Percentiles rank a stretch among this genome's conserved stretches.
Evolutionary conservation across 53 echinoderm and acorn worm genomes (phyloP).

Genomic region (Holothuria scabra): DNA sequence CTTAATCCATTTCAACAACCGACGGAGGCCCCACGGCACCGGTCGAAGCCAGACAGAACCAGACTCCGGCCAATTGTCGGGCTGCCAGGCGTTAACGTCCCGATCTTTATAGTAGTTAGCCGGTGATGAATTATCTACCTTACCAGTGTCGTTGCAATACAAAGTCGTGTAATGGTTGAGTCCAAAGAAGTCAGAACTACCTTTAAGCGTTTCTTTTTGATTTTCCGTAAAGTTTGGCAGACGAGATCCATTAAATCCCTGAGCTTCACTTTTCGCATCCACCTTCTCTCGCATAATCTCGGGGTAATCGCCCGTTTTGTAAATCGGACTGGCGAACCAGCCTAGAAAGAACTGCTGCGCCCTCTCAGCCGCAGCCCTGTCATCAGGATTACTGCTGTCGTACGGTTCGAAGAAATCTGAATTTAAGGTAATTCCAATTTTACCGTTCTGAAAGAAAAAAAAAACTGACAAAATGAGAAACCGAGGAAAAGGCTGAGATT

Average conservation of each 20-base stretch:
- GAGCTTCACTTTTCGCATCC: constrained; percentile 50
- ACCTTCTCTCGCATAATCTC: constrained; percentile 72
- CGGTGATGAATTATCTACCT: not conserved
- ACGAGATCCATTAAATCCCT: constrained; percentile 68
- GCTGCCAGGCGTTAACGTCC: constrained; percentile 37
- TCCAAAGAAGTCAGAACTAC: constrained; percentile 84
- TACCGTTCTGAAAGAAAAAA: constrained; percentile 57
- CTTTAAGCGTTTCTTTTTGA: constrained; percentile 61
- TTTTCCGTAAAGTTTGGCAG: constrained; percentile 75
- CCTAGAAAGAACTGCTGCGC: constrained; percentile 72
- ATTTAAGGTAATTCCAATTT: constrained; percentile 82
- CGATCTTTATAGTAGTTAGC: constrained; percentile 55
- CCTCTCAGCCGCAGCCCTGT: constrained; percentile 75
- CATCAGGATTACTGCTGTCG: constrained; percentile 52
- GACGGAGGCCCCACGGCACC: constrained; percentile 78
- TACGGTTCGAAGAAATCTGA: constrained; percentile 69
- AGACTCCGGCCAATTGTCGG: constrained; percentile 54
- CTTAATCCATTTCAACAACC: constrained; percentile 73
- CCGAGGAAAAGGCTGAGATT: no score
- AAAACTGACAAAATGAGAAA: not conserved
- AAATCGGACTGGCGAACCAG: constrained; percentile 86
- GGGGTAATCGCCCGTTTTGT: constrained; percentile 81
- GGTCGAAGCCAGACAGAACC: constrained; percentile 75
- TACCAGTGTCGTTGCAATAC: constrained; percentile 42
- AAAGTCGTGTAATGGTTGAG: no score